phyloP scores from a whole-genome alignment of 2,797 vertebrate species.

The Sebastes goodei region DNA sequence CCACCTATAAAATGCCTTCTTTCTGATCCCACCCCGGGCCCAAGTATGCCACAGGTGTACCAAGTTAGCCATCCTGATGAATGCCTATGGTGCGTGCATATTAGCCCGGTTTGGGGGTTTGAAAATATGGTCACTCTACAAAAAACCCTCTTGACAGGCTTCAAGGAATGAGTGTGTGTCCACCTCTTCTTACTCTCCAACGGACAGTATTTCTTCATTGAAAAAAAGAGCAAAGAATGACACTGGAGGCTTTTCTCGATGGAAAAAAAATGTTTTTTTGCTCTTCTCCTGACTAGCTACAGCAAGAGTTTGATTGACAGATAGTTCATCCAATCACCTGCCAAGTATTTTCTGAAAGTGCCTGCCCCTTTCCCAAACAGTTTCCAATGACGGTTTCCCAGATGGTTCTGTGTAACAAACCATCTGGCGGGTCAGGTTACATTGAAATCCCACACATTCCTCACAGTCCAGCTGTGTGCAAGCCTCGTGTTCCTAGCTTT shows the following conservation, averaged over 20 bases:
- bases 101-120: not conserved
- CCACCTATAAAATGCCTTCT: too few relatives aligned
- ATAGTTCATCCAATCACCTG: too few relatives aligned
- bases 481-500: not conserved
- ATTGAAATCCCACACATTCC: slow-evolving; percentile 3
- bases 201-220: not conserved
- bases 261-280: not conserved
- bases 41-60: too few relatives aligned
- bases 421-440: not conserved
- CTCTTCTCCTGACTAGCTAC: too few relatives aligned
- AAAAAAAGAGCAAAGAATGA: not conserved
- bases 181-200: too few relatives aligned
- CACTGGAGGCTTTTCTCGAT: not conserved
- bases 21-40: too few relatives aligned
- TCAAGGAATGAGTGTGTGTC: not conserved
- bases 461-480: not conserved
- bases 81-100: too few relatives aligned
- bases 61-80: too few relatives aligned
- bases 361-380: not conserved
- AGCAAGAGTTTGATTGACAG: too few relatives aligned
- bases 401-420: not conserved
- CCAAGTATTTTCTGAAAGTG: too few relatives aligned
- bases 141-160: not conserved
- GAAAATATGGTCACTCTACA: not conserved
- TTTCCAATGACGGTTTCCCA: not conserved